phyloP scores from a whole-genome alignment of 2,888 invertebrate genomes.

The Drosophila kuntzei region DNA sequence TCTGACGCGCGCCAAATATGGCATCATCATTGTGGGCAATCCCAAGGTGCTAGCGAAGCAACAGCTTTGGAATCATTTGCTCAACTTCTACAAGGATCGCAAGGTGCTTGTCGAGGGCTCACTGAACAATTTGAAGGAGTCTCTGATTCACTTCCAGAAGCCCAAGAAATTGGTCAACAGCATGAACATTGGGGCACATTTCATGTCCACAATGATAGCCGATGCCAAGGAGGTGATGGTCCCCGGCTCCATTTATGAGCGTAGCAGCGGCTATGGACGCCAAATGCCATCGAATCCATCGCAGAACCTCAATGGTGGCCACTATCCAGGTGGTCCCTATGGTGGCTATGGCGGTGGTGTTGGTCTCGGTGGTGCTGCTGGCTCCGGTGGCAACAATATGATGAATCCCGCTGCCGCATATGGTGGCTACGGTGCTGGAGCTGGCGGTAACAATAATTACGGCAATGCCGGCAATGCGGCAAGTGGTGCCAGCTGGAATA shows the following conservation, averaged over 20 bases:
- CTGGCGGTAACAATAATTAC: slow-evolving; percentile 39
- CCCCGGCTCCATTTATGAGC: slow-evolving; percentile 96
- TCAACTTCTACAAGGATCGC: slow-evolving; percentile 99
- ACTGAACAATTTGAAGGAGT: slow-evolving; percentile 97
- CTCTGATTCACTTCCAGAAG: slow-evolving; percentile 98
- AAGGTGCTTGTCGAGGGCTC: slow-evolving; percentile 98
- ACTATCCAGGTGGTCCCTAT: slow-evolving; percentile 42
- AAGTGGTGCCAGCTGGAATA: slow-evolving; percentile 44
- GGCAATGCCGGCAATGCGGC: slow-evolving; percentile 16
- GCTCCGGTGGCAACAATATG: slow-evolving; percentile 22
- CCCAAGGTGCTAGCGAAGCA: slow-evolving; percentile 99
- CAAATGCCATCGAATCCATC: slow-evolving; percentile 46
- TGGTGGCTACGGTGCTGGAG: slow-evolving; percentile 23
- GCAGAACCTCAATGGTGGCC: slow-evolving; percentile 45
- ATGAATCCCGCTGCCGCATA: slow-evolving; percentile 4
- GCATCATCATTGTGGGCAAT: slow-evolving; percentile 99
- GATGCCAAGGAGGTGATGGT: slow-evolving; percentile 98
- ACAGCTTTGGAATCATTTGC: slow-evolving; percentile 98
- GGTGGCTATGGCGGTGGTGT: slow-evolving; percentile 40
- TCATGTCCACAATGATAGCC: slow-evolving; percentile 98
- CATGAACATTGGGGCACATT: slow-evolving; percentile 97
- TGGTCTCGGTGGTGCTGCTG: not conserved
- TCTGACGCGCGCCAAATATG: slow-evolving; percentile 98
- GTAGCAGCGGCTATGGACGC: slow-evolving; percentile 86
- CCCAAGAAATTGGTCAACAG: slow-evolving; percentile 98